Percentiles rank a stretch among this genome's conserved stretches.
phyloP scores from a whole-genome alignment of 2,888 invertebrate species.

The Omphaloscelis lunosa region DNA sequence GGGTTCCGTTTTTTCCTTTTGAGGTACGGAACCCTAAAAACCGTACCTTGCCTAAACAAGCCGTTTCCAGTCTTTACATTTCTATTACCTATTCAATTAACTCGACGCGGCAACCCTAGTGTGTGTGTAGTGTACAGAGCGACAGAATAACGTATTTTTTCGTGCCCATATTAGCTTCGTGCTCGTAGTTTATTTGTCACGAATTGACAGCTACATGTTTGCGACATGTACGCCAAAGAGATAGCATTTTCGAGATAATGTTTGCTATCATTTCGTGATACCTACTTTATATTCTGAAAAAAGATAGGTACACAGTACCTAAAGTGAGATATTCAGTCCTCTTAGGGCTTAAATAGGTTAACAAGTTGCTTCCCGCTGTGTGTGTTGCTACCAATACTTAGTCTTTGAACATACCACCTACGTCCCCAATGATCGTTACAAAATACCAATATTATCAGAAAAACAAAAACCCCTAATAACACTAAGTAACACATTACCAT shows the following conservation, averaged over 20 bases:
- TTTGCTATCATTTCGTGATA: conserved; percentile 8
- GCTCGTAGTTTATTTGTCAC: conserved; percentile 42
- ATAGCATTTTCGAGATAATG: conserved; percentile 11
- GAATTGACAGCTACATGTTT: conserved; percentile 34
- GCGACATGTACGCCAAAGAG: conserved; percentile 7
- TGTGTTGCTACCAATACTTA: too few species aligned
- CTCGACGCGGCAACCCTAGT: conserved; percentile 27
- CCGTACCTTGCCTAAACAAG: too few species aligned
- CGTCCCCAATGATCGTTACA: background rate
- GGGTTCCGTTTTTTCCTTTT: too few species aligned
- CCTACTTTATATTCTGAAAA: background rate
- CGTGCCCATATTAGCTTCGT: conserved; percentile 28
- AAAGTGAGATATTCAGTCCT: conserved; percentile 3
- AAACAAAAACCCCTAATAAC: too few species aligned
- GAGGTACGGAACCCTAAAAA: too few species aligned
- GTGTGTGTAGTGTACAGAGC: too few species aligned
- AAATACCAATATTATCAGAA: background rate
- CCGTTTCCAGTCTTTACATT: too few species aligned
- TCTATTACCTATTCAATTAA: background rate
- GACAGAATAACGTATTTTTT: conserved; percentile 42
- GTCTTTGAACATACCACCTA: background rate
- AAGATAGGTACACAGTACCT: background rate
- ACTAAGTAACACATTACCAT: too few species aligned
- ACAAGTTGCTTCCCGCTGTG: too few species aligned
- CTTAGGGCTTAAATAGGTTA: background rate